These are phyloP conservation scores for Myocastor coypus DNA, from an alignment of 2,113 vertebrate species.

Conservation along the genomic window DNA sequence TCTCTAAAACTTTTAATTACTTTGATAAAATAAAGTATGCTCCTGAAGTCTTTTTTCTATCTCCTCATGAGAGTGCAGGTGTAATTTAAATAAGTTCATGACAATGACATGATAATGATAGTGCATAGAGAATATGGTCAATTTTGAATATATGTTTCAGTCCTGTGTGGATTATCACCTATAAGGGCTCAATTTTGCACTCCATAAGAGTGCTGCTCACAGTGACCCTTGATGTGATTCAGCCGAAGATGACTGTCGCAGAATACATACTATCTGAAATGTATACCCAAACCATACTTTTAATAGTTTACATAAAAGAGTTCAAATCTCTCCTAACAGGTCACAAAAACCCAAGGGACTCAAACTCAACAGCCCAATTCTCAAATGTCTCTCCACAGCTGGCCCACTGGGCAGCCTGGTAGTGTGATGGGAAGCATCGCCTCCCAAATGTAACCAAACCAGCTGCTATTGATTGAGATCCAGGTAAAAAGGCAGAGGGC, in stretches of 20 bases:
- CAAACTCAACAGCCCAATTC: not conserved
- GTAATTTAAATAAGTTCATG: not conserved
- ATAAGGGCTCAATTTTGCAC: not conserved
- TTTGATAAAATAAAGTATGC: not conserved
- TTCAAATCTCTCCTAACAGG: not conserved
- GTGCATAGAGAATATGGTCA: not conserved
- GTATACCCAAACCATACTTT: not conserved
- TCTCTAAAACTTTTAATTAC: not conserved
- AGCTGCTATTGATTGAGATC: not conserved
- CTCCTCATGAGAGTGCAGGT: not conserved
- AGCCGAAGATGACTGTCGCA: not conserved
- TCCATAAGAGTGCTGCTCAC: not conserved
- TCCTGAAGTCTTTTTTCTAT: not conserved
- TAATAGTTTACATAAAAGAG: not conserved
- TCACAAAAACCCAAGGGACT: not conserved
- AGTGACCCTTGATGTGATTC: not conserved
- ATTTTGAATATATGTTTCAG: not conserved
- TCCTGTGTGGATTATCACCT: not conserved
- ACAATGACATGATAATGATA: no score
- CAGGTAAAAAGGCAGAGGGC: rapidly evolving
- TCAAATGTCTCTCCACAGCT: not conserved
- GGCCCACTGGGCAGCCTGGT: not conserved
- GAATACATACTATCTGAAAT: not conserved
- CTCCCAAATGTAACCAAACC: not conserved
- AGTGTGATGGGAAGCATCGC: not conserved